phyloP scores from a whole-genome alignment of 2,113 vertebrate genomes.

The Rhabdornis inornatus region DNA sequence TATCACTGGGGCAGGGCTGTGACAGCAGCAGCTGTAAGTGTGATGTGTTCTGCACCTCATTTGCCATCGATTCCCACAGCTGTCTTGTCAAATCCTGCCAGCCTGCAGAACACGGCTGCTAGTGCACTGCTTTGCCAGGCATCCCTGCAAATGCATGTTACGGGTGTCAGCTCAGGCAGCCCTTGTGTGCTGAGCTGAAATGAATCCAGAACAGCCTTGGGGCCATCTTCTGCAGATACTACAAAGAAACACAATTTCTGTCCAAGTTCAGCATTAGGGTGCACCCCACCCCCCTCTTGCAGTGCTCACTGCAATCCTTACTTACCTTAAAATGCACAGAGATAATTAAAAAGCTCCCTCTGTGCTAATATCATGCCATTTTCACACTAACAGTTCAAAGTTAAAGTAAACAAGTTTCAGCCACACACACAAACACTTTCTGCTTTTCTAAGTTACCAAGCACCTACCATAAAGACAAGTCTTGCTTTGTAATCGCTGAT shows the following conservation, averaged over 20 bases:
- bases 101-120: neutral
- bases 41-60: neutral
- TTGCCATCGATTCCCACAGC: neutral
- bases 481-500: neutral
- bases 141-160: neutral
- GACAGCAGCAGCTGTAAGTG: neutral
- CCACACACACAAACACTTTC: neutral
- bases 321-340: neutral
- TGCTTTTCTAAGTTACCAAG: neutral
- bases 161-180: neutral
- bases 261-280: neutral
- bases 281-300: neutral
- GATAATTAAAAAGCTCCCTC: neutral
- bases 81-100: neutral
- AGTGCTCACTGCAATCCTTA: neutral
- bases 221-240: neutral
- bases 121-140: neutral
- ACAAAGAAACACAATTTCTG: neutral
- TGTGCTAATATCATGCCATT: neutral
- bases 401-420: constrained; percentile 21
- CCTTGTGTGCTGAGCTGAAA: neutral
- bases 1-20: neutral
- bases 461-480: neutral
- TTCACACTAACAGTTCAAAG: neutral
- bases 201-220: neutral